These are phyloP conservation scores for Periparus ater DNA, from an alignment of 2,797 vertebrate genomes.

Conservation along the genomic window DNA sequence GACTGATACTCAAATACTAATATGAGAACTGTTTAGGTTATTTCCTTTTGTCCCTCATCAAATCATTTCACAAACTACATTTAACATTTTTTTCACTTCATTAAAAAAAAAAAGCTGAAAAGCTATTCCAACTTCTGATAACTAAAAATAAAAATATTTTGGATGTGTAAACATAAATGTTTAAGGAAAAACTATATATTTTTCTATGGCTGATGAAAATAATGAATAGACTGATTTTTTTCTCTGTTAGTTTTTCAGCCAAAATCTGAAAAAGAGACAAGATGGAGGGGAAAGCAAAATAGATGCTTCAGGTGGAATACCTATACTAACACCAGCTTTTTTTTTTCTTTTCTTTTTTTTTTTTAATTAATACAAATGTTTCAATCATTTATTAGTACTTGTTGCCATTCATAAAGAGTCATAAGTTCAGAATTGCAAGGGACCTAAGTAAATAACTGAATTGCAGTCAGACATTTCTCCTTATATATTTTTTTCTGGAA, in stretches of 20 bases:
- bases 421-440: background rate
- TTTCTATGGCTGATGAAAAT: background rate
- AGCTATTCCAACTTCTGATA: background rate
- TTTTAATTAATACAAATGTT: background rate
- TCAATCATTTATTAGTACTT: background rate
- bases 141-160: background rate
- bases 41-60: background rate
- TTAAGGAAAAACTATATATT: background rate
- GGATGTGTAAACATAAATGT: background rate
- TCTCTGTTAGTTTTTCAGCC: background rate
- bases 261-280: background rate
- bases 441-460: background rate
- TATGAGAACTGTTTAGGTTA: background rate
- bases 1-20: background rate
- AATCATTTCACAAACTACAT: background rate
- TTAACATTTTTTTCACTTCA: background rate
- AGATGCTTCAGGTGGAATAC: background rate
- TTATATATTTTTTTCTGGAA: background rate
- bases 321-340: background rate
- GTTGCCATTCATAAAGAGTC: background rate
- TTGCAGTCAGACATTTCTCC: background rate
- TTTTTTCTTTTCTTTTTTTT: background rate
- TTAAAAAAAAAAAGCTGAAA: background rate
- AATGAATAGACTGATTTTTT: background rate
- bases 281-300: accelerated